Base-by-base conservation (phyloP, 2,888 invertebrate species). In the Calameuta filiformis region DNA sequence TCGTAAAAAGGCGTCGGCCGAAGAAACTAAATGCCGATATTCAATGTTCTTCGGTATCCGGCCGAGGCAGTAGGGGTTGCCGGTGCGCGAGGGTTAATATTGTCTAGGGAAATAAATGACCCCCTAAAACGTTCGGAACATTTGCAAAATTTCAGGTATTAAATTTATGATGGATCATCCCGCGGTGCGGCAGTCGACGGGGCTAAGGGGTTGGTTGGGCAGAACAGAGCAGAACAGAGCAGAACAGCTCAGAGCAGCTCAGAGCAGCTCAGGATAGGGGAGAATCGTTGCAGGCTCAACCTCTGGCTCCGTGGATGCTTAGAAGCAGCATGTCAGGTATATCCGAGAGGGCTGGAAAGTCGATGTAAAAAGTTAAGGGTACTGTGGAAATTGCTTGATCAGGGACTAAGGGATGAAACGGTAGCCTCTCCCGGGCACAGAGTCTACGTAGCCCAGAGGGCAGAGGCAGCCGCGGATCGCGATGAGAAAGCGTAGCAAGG, bases 91-190 rank as follows among this genome's bases (percentile, higher is more conserved):
- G 73, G 76, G 77, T 80, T 80, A 78, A 80, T 77, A 76, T 79
- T 77, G 76, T 76, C 77, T 80, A 74, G 68, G 35, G 75, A 78
- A 81, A 81, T 80, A 78, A 83, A 83, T 81, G 81, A 80, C 75
- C 80, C 80, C 79, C 80, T 81, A 82, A 82, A 79, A 79, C 84
- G 82, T 78, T 84, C 79, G 82, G 84, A 86, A 83, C 87, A 84
- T 83, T 85, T 84, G 80, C 83, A 83, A 88, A 89, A 86, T 89
- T 89, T 87, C 84, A 84, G 87, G 87, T 86, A 87, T 86, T 89
- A 88, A 89, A 89, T 85, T 87, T 84, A 86, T 88, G 89, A 89
- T 88, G 89, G 87, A 89, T 88, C 87, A 86, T 83, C 80, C 84
- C 83, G 84, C 73, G 75, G 74, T 23, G 35, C 3, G 76, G 35